Base-by-base conservation (phyloP, 2,797 vertebrate species). In the Numenius phaeopus region DNA sequence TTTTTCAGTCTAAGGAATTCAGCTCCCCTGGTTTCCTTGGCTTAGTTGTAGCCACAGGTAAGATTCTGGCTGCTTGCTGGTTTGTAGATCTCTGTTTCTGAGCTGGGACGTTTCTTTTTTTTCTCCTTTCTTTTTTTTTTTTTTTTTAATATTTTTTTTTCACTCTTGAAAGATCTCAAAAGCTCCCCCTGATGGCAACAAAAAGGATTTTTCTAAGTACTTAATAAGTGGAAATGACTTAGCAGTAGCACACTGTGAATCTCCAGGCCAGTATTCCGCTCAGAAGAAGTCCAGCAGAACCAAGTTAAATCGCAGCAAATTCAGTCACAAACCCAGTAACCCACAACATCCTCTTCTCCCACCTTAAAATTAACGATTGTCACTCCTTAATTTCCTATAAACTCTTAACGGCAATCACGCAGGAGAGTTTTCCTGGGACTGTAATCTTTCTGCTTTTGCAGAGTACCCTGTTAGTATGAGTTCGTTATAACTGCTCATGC, bases 21-120 rank as follows among this genome's bases (percentile, higher is more conserved):
- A 98, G 97, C 96, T 98, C 92, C 94, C 97, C 97, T 97, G 96
- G 96, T 90, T 95, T 96, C 96, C 94, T 85, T 94, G 90, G 92
- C 70, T 94, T 90, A 98, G 97, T 97, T 98, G 98, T 98, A 99
- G 98, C 98, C 98, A 98, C 98, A 99, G 99, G 98, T 99, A 99
- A 99, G 98, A 85, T 82, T 82, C 84, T 97, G 72, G 77, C 95
- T 95, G 96, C 98, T 98, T 98, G 98, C 94, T 97, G 96, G 96
- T 98, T 96, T 96, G 95, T 97, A 97, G 90, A 94, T 98, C 97
- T 98, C 97, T 98, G 96, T 96, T 98, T 98, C 98, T 98, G 97
- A 98, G 98, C 98, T 98, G 98, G 98, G 98, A 98, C 98, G 98
- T 91, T 95, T 95, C 77, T 62, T 70, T 71, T 72, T 89, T 71